Evolutionary conservation across 2,113 vertebrate genomes (phyloP), one percentile per base, ranked within the genome.

Genomic region (Nansenia antarctica): DNA sequence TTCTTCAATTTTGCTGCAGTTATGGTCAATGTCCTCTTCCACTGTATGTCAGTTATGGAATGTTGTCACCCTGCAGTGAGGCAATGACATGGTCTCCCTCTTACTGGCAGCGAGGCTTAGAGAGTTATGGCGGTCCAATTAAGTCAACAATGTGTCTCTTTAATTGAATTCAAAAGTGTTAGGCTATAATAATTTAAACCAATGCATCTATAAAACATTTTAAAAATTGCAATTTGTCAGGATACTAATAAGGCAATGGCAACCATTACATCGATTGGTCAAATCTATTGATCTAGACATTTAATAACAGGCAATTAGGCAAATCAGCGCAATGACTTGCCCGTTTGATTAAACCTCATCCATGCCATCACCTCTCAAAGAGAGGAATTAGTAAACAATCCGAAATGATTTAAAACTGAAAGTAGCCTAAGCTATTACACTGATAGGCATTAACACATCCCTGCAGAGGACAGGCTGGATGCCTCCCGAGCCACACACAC

Each of bases 391-490:
- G 27, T 58, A 58, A 30, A 58, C 54, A 58, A 58, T 14, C 4
- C 29, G 20, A 45, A 49, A 67, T 42, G 30, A 18, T 31, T 57
- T 32, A 53, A 32, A 42, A 74, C 52, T 59, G 60, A 79, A 26
- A 64, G 35, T 57, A n/a, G n/a, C n/a, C n/a, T n/a, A n/a, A n/a
- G n/a, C n/a, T n/a, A n/a, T n/a, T n/a, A 78, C 39, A 62, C 69
- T 69, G n/a, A 9, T 0, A 35, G 1, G 47, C 59, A 57, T 53
- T 26, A 47, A 62, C 55, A 67, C 30, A 59, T 42, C 37, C 42
- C 62, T 42, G 69, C 75, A 74, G 60, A 72, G 47, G 60, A 75
- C 37, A 67, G n/a, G n/a, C n/a, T n/a, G n/a, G n/a, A n/a, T 60
- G 55, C 61, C 62, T 72, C 39, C 59, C 18, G 37, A 70, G 27